phyloP scores from a whole-genome alignment of 2,113 vertebrate genomes.

The Nothocercus julius region DNA sequence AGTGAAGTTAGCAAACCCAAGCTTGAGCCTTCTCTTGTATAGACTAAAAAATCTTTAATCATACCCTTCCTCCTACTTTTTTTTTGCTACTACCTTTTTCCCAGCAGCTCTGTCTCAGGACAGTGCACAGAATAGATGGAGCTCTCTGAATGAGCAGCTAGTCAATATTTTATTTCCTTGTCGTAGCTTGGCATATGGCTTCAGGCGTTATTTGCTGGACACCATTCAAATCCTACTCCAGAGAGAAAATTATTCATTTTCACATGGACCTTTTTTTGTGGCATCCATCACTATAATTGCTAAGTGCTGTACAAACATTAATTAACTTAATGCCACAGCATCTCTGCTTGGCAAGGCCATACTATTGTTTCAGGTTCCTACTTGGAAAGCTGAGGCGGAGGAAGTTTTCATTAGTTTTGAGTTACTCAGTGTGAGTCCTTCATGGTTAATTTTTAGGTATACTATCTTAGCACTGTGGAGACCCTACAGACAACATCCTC shows the following conservation, averaged over 20 bases:
- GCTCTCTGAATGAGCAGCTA: conserved; percentile 9
- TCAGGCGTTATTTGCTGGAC: conserved; percentile 16
- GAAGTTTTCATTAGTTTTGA: not conserved
- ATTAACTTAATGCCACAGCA: not conserved
- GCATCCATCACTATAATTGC: not conserved
- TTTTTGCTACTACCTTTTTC: not conserved
- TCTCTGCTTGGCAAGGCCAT: not conserved
- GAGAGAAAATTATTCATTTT: not conserved
- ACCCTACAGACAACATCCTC: not conserved
- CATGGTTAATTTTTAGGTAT: not conserved
- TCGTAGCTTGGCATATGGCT: conserved; percentile 2
- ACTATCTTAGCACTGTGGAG: not conserved
- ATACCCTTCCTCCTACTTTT: not conserved
- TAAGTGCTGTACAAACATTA: not conserved
- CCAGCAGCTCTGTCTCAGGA: not conserved
- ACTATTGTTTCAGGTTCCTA: not conserved
- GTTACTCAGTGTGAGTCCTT: not conserved
- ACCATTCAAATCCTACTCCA: not conserved
- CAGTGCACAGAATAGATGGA: not conserved
- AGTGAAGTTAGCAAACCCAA: not conserved
- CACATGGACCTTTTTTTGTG: not conserved
- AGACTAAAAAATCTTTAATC: not conserved
- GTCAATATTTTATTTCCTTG: conserved; percentile 47
- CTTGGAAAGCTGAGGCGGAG: not conserved
- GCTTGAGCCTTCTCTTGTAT: not conserved